These are phyloP conservation scores for Notodonta ziczac DNA, from an alignment of 2,888 invertebrate species.

Conservation along the genomic window DNA sequence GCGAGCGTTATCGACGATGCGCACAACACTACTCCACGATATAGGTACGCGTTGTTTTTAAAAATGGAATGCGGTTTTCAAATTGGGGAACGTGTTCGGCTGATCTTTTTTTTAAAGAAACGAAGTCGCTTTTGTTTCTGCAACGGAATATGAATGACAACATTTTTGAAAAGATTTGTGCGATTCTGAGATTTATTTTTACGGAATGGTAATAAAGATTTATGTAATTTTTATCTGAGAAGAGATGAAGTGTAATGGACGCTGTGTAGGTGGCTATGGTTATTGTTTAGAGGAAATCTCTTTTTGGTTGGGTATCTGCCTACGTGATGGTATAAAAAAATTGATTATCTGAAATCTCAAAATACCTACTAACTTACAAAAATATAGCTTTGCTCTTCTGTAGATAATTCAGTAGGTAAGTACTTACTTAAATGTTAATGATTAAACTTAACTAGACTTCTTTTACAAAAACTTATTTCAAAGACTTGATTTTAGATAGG, in stretches of 20 bases:
- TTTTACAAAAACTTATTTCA: no score
- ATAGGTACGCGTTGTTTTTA: constrained; percentile 53
- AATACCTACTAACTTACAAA: no score
- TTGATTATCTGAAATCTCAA: no score
- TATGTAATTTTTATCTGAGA: constrained; percentile 21
- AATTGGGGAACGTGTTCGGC: constrained; percentile 67
- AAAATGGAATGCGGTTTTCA: constrained; percentile 73
- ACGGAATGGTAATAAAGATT: constrained; percentile 2
- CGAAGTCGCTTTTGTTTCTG: constrained; percentile 40
- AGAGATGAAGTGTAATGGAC: constrained; percentile 22
- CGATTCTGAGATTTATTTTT: constrained; percentile 11
- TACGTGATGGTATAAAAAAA: background rate
- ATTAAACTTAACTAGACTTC: no score
- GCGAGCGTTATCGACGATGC: constrained; percentile 68
- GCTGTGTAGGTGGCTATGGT: constrained; percentile 21
- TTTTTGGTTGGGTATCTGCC: background rate
- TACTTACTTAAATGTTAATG: no score
- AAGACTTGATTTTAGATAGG: background rate
- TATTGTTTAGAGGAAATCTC: constrained; percentile 7
- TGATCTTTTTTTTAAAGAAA: constrained; percentile 50
- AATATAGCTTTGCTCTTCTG: no score
- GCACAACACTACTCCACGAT: constrained; percentile 66
- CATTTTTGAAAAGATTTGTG: constrained; percentile 3
- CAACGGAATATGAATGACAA: constrained; percentile 30
- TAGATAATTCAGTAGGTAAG: no score